phyloP scores from a whole-genome alignment of 2,888 invertebrate genomes.

The Plebejus anna region DNA sequence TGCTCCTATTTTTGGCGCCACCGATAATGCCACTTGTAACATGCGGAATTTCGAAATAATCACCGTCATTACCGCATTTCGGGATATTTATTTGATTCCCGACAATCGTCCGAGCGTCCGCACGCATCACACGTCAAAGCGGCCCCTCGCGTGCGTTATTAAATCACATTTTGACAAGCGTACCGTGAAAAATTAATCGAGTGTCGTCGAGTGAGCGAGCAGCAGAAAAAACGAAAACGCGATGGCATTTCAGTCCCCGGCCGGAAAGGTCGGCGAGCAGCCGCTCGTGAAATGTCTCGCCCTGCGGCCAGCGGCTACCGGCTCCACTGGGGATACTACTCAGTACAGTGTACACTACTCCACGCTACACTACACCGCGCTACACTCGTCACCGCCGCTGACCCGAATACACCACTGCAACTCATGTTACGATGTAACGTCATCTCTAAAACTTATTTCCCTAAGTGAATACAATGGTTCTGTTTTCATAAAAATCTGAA shows the following conservation, averaged over 20 bases:
- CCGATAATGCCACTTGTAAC: slow-evolving; percentile 70
- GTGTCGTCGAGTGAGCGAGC: slow-evolving; percentile 68
- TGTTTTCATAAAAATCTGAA: not conserved
- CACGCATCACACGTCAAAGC: slow-evolving; percentile 70
- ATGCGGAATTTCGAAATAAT: slow-evolving; percentile 43
- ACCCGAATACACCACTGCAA: slow-evolving; percentile 40
- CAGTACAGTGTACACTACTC: not conserved
- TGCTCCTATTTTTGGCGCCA: slow-evolving; percentile 74
- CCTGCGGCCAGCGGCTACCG: slow-evolving; percentile 47
- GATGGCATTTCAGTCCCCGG: slow-evolving; percentile 75
- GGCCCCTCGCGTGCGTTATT: slow-evolving; percentile 65
- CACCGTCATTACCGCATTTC: slow-evolving; percentile 39
- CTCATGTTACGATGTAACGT: slow-evolving; percentile 30
- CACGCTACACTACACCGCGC: slow-evolving; percentile 36
- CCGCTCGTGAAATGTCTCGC: slow-evolving; percentile 73
- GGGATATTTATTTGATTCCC: slow-evolving; percentile 33
- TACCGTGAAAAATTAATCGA: slow-evolving; percentile 80
- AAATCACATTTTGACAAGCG: slow-evolving; percentile 80
- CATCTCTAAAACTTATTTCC: not conserved
- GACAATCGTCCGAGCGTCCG: slow-evolving; percentile 12
- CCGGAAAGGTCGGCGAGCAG: slow-evolving; percentile 72
- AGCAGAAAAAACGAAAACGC: slow-evolving; percentile 68
- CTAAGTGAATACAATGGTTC: not conserved
- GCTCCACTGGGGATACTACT: slow-evolving; percentile 47
- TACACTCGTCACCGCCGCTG: slow-evolving; percentile 40